Base-by-base conservation (phyloP, 2,888 invertebrate genomes). In the Hydropsyche betteni region DNA sequence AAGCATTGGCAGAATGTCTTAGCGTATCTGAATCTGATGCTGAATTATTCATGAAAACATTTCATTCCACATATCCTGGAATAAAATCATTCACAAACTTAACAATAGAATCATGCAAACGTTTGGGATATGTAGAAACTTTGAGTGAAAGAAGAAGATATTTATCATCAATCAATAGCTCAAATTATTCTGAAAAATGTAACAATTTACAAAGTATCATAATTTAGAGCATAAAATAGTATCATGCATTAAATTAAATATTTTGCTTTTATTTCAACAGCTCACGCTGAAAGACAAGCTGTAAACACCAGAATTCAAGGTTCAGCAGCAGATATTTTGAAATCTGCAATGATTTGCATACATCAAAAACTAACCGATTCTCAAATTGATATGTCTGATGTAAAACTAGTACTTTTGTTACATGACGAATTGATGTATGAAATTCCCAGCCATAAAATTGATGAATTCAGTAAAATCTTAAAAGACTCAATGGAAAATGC, bases 391-490 rank as follows among this genome's bases (percentile, higher is more conserved):
- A 81, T 34, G 77, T 81, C 78, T 80, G 83, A 71, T 85, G 92
- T 91, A 0, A 89, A 89, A 78, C 89, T 98, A 12, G 91, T 98
- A 3, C 86, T 99, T 34, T 97, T 98, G 84, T 88, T 99, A 81
- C 99, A 99, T 83, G 99, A 99, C 85, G 99, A 99, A 87, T 88
- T 99, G 2, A 91, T 99, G 38, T 98, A 95, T 83, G 98, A 99
- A 89, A 94, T 96, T 4, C 89, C 90, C 8, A 83, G 87, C 75
- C 84, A 87, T 4, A 88, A 90, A 81, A 83, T 91, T 58, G 82
- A 85, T 12, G 83, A 85, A 80, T 90, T 93, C 69, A 89, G 90
- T 0, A 84, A 83, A 76, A 87, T 93, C 69, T 84, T 98, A 12
- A 93, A 92, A 82, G 84, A 89, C 58, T 89, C 90, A 34, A 97